Percentiles rank a stretch among this genome's conserved stretches.
Conservation (phyloP, 2,797 vertebrate species). For the Pangasius sanitwongsei region DNA sequence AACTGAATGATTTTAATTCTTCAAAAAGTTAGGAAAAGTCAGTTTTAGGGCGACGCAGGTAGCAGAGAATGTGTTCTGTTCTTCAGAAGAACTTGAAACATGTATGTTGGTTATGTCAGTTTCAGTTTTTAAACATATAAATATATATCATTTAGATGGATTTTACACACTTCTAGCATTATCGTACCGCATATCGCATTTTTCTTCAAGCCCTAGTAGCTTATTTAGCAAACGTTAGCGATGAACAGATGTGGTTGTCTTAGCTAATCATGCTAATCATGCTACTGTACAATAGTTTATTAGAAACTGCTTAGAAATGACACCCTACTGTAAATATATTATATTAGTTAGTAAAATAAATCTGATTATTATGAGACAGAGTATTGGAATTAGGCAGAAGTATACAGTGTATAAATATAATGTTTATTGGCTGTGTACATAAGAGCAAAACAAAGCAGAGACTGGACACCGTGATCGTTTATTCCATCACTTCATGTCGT, state of each 20-base stretch:
- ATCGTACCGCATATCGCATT: no score
- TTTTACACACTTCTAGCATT: no score
- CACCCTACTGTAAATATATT: not conserved
- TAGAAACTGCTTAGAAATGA: not conserved
- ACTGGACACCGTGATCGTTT: slow-evolving; percentile 65
- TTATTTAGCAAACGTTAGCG: not conserved
- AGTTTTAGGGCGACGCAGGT: no score
- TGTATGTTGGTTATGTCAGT: no score
- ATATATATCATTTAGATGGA: no score
- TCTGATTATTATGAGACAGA: not conserved
- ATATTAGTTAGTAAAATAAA: not conserved
- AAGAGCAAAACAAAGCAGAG: not conserved
- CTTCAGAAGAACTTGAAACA: no score
- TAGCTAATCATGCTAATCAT: no score
- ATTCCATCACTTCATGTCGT: slow-evolving; percentile 38
- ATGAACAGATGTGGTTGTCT: not conserved
- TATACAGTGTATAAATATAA: not conserved
- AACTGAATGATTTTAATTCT: no score
- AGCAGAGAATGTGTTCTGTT: no score
- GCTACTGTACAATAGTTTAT: not conserved
- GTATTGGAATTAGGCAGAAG: not conserved
- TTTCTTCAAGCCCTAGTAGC: no score
- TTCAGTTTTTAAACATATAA: no score
- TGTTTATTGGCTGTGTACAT: slow-evolving; percentile 15
- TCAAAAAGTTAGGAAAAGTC: no score